phyloP scores from a whole-genome alignment of 2,113 vertebrate genomes.

The Oryzias woworae region DNA sequence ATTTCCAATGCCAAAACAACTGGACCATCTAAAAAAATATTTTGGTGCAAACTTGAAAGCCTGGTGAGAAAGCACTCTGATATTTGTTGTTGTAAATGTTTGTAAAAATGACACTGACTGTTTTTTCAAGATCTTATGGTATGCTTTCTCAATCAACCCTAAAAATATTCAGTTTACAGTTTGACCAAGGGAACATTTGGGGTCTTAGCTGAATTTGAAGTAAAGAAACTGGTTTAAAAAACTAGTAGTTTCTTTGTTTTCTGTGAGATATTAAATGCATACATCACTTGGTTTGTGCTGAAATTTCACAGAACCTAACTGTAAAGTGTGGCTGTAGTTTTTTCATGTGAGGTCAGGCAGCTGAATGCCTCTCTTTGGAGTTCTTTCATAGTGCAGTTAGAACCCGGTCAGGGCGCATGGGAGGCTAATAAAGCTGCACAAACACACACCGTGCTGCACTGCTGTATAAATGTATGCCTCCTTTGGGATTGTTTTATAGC shows the following conservation, averaged over 20 bases:
- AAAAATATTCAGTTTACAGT: no score
- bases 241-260: neutral
- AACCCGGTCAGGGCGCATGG: constrained; percentile 39
- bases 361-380: constrained; percentile 58
- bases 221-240: neutral
- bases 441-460: constrained; percentile 35
- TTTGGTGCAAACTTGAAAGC: no score
- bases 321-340: constrained; percentile 9
- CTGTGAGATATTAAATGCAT: neutral
- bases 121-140: no score
- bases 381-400: constrained; percentile 53
- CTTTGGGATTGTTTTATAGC: constrained; percentile 52
- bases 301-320: constrained; percentile 11
- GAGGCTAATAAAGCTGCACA: constrained; percentile 57
- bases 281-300: neutral
- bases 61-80: no score
- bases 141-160: no score
- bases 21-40: no score
- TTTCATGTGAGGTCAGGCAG: constrained; percentile 1
- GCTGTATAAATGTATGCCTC: constrained; percentile 48
- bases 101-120: no score
- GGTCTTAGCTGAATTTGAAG: neutral
- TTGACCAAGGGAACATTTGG: no score
- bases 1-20: no score
- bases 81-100: no score